Evolutionary conservation across 2,797 vertebrate species (phyloP).

Genomic region (Aselliscus stoliczkanus): DNA sequence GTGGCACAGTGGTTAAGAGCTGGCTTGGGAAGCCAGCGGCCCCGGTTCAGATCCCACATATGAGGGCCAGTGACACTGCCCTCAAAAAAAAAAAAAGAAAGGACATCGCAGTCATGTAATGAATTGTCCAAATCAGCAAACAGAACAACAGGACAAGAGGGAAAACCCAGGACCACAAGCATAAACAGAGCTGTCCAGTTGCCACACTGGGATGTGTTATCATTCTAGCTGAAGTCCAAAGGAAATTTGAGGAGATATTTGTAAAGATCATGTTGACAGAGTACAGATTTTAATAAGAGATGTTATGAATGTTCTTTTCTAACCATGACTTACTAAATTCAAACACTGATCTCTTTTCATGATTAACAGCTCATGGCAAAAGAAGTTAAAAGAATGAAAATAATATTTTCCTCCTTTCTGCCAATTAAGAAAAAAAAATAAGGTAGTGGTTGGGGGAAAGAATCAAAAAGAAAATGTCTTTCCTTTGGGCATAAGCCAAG

Average conservation of each 20-base stretch:
- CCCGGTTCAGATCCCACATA: too few species aligned
- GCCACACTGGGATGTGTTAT: rapidly evolving
- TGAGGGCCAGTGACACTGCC: too few species aligned
- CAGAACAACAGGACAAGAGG: neutral
- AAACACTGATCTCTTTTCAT: neutral
- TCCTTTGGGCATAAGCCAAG: slow-evolving; percentile 38
- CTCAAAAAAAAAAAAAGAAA: too few species aligned
- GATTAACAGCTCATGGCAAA: neutral
- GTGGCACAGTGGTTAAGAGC: too few species aligned
- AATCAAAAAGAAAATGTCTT: slow-evolving; percentile 14
- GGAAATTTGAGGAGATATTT: neutral
- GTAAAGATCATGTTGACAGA: neutral
- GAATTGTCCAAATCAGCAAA: neutral
- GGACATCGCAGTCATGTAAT: neutral
- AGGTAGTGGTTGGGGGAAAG: neutral
- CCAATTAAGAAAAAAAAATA: neutral
- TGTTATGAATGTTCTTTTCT: neutral
- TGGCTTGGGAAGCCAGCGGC: too few species aligned
- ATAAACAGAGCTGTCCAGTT: rapidly evolving
- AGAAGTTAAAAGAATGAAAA: slow-evolving; percentile 21
- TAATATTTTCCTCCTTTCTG: neutral
- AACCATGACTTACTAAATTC: neutral
- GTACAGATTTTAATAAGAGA: neutral
- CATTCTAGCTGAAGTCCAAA: neutral
- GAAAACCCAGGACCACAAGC: neutral